Conservation (phyloP, 2,888 invertebrate genomes). For the Litoditis marina region DNA sequence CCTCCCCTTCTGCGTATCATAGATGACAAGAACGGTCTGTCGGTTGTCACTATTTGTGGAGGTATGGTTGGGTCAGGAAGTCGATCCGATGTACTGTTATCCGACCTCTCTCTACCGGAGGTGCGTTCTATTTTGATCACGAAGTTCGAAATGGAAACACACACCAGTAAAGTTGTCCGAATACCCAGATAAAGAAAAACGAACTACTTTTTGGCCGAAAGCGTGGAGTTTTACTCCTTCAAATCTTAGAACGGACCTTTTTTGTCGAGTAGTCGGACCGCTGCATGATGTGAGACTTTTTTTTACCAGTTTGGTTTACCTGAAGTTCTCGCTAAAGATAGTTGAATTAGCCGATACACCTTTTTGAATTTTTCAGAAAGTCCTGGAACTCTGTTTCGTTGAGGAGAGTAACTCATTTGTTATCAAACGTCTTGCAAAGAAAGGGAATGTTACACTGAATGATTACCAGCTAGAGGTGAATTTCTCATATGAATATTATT, state of each 20-base stretch:
- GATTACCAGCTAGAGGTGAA: constrained; percentile 1
- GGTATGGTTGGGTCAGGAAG: constrained; percentile 42
- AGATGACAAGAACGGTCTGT: constrained; percentile 31
- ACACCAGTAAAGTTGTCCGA: background rate
- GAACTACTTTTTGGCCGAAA: no score
- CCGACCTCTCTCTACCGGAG: constrained; percentile 9
- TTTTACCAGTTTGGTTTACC: no score
- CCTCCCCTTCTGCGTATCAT: constrained; percentile 54
- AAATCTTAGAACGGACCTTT: background rate
- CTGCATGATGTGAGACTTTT: no score
- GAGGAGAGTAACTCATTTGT: constrained; percentile 10
- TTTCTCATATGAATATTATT: no score
- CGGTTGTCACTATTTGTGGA: constrained; percentile 52
- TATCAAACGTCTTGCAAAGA: constrained; percentile 1
- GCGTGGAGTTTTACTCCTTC: background rate
- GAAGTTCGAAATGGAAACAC: no score
- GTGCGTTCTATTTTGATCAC: no score
- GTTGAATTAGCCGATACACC: no score
- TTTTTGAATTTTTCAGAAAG: constrained; percentile 7
- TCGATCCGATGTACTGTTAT: constrained; percentile 15
- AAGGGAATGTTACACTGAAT: constrained; percentile 1
- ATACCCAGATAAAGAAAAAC: background rate
- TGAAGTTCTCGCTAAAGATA: no score
- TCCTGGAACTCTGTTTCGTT: constrained; percentile 6
- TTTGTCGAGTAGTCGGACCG: no score